Base-by-base conservation (phyloP, 2,797 vertebrate species). In the Dromococcyx pavoninus region DNA sequence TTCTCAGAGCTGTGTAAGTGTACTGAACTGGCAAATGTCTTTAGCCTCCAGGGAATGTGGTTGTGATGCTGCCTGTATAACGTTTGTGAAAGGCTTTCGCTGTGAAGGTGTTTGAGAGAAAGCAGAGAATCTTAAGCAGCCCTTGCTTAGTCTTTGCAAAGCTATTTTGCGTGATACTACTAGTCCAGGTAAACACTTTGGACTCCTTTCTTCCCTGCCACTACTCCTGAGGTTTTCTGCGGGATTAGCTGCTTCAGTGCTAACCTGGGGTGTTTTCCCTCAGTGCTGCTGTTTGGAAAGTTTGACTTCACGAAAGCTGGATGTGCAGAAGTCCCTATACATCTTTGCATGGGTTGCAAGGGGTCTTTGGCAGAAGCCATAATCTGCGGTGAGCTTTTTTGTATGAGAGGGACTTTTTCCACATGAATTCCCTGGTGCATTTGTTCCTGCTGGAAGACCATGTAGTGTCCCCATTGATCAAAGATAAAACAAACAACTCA, bases 11-110 rank as follows among this genome's bases (percentile, higher is more conserved):
- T 11, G 4, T 84, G 0, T 18, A 25, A 79, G 41, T 61, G 37
- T 89, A 75, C 37, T 78, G 88, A 93, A 56, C 73, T 92, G 85
- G 82, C 56, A 95, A 92, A 94, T 75, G 87, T 79, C 62, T 93
- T 58, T 4, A 86, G 62, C 9, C 27, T 69, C 33, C 27, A 7
- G 35, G 39, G 82, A 72, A 60, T 88, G 93, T 92, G 62, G 82
- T 86, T 86, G 86, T 81, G 89, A 72, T 95, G 89, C 79, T 86
- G 89, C 58, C 35, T 73, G 35, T 37, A 16, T 86, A 67, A 65
- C 78, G 66, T 89, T 86, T 89, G 66, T 53, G 30, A 86, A 94
- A 91, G 70, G 70, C 39, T 91, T 93, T 73, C 65, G 48, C 73
- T 60, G 39, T 62, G 73, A 75, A 81, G 51, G 41, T 74, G 69